Evolutionary conservation across 2,888 invertebrate genomes (phyloP).

Genomic region (Loripinus fragilis): DNA sequence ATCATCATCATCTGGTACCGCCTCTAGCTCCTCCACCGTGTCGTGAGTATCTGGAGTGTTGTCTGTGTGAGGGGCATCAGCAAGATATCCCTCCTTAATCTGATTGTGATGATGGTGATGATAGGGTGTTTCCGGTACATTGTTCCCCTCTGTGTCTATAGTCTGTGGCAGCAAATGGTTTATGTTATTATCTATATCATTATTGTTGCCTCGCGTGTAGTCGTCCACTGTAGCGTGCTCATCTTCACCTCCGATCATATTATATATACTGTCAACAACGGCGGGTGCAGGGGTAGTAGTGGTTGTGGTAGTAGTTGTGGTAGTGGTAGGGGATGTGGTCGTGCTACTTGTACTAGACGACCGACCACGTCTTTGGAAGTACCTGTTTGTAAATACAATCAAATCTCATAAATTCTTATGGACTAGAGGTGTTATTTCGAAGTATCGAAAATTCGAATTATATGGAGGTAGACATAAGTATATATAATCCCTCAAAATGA

Average conservation of each 20-base stretch:
- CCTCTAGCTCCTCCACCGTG: background rate
- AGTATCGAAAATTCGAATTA: too few relatives aligned
- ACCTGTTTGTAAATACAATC: background rate
- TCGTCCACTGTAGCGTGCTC: background rate
- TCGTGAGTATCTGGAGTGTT: background rate
- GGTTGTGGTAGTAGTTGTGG: constrained; percentile 42
- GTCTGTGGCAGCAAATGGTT: background rate
- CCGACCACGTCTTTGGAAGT: background rate
- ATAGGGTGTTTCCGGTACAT: background rate
- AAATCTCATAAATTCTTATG: too few relatives aligned
- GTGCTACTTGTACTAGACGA: background rate
- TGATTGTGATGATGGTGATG: background rate
- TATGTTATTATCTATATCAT: background rate
- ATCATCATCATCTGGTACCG: background rate
- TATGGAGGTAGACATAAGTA: too few relatives aligned
- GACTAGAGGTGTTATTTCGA: too few relatives aligned
- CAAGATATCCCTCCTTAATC: background rate
- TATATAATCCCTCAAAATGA: too few relatives aligned
- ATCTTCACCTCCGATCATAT: constrained; percentile 9
- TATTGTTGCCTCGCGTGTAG: background rate
- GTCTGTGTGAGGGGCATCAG: background rate
- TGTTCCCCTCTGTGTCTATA: background rate
- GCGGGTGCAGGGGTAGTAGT: constrained; percentile 11
- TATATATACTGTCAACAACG: constrained; percentile 12
- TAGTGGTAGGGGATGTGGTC: constrained; percentile 26